Conservation (phyloP, 2,888 invertebrate species). For the Leptopilina drosophilae region DNA sequence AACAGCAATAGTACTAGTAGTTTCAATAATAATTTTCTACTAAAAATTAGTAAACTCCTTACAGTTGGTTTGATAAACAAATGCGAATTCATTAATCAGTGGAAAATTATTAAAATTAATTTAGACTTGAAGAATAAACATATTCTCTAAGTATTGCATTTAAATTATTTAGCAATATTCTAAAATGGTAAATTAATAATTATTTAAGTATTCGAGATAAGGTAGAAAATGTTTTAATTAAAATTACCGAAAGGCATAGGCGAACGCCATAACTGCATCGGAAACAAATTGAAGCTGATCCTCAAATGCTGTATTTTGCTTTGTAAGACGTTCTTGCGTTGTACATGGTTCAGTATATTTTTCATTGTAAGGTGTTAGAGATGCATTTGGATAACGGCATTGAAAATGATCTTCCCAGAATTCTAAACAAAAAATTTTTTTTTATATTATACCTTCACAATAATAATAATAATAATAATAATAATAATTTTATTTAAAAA, state of each 20-base stretch:
- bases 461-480: too few species aligned
- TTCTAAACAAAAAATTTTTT: constrained; percentile 79
- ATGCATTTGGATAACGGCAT: constrained; percentile 90
- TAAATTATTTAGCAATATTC: too few species aligned
- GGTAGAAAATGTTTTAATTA: neutral
- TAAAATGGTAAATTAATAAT: too few species aligned
- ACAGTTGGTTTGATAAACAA: too few species aligned
- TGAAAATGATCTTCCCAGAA: constrained; percentile 97
- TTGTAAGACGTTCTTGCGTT: constrained; percentile 85
- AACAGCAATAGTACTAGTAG: too few species aligned
- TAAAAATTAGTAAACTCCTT: too few species aligned
- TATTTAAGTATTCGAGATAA: too few species aligned
- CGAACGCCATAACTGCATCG: constrained; percentile 97
- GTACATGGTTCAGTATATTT: constrained; percentile 86
- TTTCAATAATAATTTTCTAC: too few species aligned
- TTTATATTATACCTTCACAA: neutral
- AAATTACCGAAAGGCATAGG: constrained; percentile 87
- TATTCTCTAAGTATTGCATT: too few species aligned
- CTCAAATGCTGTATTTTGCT: constrained; percentile 90
- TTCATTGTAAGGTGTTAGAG: constrained; percentile 89
- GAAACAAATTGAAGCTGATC: constrained; percentile 97
- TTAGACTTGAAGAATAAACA: too few species aligned
- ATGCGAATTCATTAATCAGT: too few species aligned
- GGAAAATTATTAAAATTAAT: too few species aligned
- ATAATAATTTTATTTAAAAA: neutral